Conservation (phyloP, 2,113 vertebrate genomes). For the Cyphomyrus discorhynchus region DNA sequence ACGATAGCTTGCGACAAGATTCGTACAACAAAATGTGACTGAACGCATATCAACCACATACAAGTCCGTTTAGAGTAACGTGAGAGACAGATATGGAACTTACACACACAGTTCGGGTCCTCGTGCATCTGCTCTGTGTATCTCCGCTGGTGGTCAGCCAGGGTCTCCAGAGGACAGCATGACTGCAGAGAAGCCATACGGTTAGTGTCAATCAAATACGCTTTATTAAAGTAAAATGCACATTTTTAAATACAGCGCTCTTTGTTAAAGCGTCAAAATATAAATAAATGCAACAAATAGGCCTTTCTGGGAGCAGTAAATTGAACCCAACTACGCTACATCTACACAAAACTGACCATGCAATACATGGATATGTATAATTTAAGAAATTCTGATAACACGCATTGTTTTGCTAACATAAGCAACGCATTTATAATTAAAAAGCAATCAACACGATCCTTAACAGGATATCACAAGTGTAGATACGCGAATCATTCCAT, state of each 20-base stretch:
- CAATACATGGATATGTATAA: neutral
- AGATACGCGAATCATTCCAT: neutral
- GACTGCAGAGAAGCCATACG: constrained; percentile 39
- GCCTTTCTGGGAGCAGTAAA: neutral
- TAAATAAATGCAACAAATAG: neutral
- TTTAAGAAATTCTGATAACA: neutral
- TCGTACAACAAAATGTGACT: neutral
- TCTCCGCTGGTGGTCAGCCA: constrained; percentile 58
- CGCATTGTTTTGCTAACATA: neutral
- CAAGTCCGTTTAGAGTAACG: neutral
- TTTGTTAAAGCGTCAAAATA: neutral
- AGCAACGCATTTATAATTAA: neutral
- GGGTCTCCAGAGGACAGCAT: constrained; percentile 65
- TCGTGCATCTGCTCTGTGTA: neutral
- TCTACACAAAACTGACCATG: neutral
- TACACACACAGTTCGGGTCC: constrained; percentile 42
- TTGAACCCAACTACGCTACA: neutral
- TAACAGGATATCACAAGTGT: neutral
- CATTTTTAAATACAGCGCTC: neutral
- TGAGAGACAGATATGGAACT: constrained; percentile 38
- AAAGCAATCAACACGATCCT: neutral
- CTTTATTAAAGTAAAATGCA: neutral
- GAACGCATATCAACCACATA: neutral
- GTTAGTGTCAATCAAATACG: constrained; percentile 13
- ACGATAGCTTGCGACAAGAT: neutral